Percentiles rank a stretch among this genome's conserved stretches.
These are phyloP conservation scores for Agonum fuliginosum DNA, from an alignment of 2,888 invertebrate species.

Conservation along the genomic window DNA sequence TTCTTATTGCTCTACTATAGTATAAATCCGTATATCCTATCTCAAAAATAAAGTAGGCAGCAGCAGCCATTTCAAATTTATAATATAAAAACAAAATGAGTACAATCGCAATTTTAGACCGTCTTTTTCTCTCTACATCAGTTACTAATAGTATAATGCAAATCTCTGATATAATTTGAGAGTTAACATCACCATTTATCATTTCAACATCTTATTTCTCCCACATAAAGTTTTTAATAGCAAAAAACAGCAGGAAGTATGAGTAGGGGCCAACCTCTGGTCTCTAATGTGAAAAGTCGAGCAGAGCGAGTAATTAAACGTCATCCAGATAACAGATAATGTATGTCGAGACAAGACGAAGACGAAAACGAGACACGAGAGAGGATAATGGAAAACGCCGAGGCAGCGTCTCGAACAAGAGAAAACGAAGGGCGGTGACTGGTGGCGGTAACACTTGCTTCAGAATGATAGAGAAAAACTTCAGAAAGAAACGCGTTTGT, in stretches of 20 bases:
- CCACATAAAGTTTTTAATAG: constrained; percentile 8
- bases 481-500: constrained; percentile 2
- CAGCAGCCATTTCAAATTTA: too few relatives aligned
- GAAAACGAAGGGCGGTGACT: constrained; percentile 7
- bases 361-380: constrained; percentile 15
- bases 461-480: constrained; percentile 6
- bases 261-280: constrained; percentile 3
- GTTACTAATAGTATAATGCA: too few relatives aligned
- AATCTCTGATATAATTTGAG: too few relatives aligned
- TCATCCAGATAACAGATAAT: constrained; percentile 42
- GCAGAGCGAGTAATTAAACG: constrained; percentile 36
- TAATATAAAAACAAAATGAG: too few relatives aligned
- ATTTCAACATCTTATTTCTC: background rate
- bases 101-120: too few relatives aligned
- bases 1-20: too few relatives aligned
- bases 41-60: too few relatives aligned
- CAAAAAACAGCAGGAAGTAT: background rate
- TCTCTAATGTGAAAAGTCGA: background rate
- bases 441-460: background rate
- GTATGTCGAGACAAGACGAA: constrained; percentile 34
- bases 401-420: background rate
- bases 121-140: too few relatives aligned
- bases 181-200: background rate
- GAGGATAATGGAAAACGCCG: constrained; percentile 38
- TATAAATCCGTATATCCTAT: too few relatives aligned